These are phyloP conservation scores for Hyalella azteca DNA, from an alignment of 2,888 invertebrate genomes.

Conservation along the genomic window DNA sequence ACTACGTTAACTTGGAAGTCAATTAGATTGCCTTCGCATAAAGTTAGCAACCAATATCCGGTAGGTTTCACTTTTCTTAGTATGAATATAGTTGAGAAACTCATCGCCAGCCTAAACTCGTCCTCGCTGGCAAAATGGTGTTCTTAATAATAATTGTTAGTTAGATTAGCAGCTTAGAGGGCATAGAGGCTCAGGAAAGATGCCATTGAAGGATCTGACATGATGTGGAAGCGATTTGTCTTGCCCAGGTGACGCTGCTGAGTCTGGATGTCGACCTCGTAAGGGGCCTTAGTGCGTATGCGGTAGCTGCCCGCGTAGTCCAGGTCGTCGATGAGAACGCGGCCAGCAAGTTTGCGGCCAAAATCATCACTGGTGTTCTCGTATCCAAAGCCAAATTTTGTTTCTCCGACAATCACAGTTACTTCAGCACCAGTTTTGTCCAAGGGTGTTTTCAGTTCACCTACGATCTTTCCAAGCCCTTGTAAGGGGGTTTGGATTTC, in stretches of 20 bases:
- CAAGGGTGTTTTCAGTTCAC: slow-evolving; percentile 40
- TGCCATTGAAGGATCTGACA: not conserved
- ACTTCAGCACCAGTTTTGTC: slow-evolving; percentile 38
- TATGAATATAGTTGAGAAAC: too few relatives aligned
- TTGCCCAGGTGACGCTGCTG: not conserved
- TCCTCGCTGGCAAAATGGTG: too few relatives aligned
- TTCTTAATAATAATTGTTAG: too few relatives aligned
- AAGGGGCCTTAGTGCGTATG: slow-evolving; percentile 28
- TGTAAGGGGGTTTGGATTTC: slow-evolving; percentile 40
- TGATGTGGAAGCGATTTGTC: not conserved
- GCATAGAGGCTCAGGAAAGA: not conserved
- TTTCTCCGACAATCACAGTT: slow-evolving; percentile 23
- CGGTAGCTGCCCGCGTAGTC: not conserved
- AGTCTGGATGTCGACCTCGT: not conserved
- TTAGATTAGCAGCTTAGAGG: too few relatives aligned
- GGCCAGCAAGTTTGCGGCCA: not conserved
- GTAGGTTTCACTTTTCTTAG: too few relatives aligned
- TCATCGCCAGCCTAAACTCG: too few relatives aligned
- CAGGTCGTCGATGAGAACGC: not conserved
- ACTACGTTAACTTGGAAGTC: too few relatives aligned
- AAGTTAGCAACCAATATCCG: too few relatives aligned
- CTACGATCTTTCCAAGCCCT: slow-evolving; percentile 38
- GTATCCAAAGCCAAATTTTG: slow-evolving; percentile 36
- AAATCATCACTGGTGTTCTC: not conserved
- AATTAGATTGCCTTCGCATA: too few relatives aligned